phyloP scores from a whole-genome alignment of 2,888 invertebrate species.

The Drosophila pegasa region DNA sequence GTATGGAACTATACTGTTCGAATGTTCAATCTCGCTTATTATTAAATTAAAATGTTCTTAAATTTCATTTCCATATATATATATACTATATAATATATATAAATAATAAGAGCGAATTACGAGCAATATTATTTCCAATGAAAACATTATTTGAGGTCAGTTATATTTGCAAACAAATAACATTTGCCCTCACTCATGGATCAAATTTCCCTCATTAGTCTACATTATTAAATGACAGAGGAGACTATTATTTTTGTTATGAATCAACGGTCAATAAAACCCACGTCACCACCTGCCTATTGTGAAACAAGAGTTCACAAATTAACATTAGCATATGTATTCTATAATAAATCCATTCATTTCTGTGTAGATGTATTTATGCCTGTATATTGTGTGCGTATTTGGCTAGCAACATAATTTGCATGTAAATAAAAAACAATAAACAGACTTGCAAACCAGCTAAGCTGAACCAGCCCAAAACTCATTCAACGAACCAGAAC shows the following conservation, averaged over 20 bases:
- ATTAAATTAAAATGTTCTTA: not conserved
- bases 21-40: not conserved
- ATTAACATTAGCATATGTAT: not conserved
- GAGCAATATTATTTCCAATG: not conserved
- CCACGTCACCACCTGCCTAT: not conserved
- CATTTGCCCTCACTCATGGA: not conserved
- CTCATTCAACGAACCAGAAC: constrained; percentile 39
- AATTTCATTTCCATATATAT: not conserved
- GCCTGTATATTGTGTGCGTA: not conserved
- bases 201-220: not conserved
- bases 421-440: constrained; percentile 43
- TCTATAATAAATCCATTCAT: not conserved
- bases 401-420: constrained; percentile 38
- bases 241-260: too few relatives aligned
- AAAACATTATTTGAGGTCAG: not conserved
- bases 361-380: not conserved
- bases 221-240: too few relatives aligned
- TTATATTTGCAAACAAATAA: not conserved
- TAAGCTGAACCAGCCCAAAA: constrained; percentile 40
- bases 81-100: not conserved
- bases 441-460: constrained; percentile 31
- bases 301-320: not conserved
- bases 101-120: not conserved
- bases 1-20: not conserved
- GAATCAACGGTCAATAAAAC: too few relatives aligned